phyloP scores from a whole-genome alignment of 2,797 vertebrate species.

The Pangasius krempfi region DNA sequence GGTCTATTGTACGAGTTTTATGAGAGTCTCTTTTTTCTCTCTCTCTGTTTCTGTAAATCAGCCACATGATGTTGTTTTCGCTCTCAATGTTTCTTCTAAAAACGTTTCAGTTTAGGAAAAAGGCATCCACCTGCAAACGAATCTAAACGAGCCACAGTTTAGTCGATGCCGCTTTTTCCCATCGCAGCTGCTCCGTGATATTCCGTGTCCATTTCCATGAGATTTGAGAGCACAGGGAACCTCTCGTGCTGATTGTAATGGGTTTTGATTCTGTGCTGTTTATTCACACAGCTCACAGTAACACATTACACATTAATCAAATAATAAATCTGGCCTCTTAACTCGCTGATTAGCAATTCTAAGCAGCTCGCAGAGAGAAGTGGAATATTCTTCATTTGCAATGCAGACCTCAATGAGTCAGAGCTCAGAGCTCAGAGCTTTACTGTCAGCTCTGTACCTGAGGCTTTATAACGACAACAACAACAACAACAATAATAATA shows the following conservation, averaged over 20 bases:
- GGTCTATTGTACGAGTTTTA: neutral
- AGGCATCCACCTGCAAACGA: too few relatives aligned
- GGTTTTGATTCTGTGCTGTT: neutral
- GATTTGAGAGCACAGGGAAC: neutral
- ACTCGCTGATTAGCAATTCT: neutral
- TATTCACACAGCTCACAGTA: neutral
- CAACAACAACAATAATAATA: neutral
- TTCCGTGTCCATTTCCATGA: neutral
- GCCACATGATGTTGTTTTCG: neutral
- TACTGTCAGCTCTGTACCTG: neutral
- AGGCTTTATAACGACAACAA: neutral
- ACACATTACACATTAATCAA: neutral
- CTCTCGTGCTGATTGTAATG: neutral
- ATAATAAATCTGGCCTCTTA: neutral
- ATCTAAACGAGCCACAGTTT: neutral
- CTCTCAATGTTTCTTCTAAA: neutral
- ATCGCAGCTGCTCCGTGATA: neutral
- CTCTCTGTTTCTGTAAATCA: neutral
- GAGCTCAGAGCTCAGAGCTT: neutral
- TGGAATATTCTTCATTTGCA: neutral
- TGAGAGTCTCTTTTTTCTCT: neutral
- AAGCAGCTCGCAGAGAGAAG: neutral
- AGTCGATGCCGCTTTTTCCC: neutral
- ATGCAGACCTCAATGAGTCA: neutral
- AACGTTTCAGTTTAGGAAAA: neutral